Evolutionary conservation across 30 jellyfish, hydroid and myxozoan genomes (phyloP), one percentile per base, ranked within the genome.

Genomic region (Aurelia aurita complex sp. Pacific): DNA sequence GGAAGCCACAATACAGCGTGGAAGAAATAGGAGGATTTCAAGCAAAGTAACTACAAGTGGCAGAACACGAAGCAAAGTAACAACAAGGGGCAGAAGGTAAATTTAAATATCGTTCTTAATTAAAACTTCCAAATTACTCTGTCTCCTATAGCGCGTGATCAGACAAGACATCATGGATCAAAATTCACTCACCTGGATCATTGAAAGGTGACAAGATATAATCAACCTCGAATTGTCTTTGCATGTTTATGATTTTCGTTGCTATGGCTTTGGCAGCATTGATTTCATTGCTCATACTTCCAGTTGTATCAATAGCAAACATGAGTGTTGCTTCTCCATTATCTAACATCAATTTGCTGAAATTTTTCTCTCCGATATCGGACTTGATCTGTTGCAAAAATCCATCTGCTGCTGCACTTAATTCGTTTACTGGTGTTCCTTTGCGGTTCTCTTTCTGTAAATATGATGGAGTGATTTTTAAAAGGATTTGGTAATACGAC

Each of bases 281-380:
- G 53, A 90, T 90, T 53, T 90, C 97, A 14, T 14, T 81, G 6
- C 54, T 4, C 97, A 90, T 90, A 16, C 96, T 82, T 11, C 91
- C 95, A 61, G 95, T 81, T 32, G 97, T 83, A 57, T 90, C 97
- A 23, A 90, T 83, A 1, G 86, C 89, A 77, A 90, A 90, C 91
- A 90, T 77, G 60, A 90, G 79, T 1, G 97, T 90, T 16, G 89
- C 89, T 15, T 77, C 97, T 0, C 97, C 97, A 29, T 77, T 71
- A 29, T 82, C 90, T 33, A 82, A 66, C 62, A 89, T 74, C 64
- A 89, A 53, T 57, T 89, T 86, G 32, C 69, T 54, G 64, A 67
- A 89, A 5, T 36, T 69, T 11, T 81, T 60, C 40, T 73, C 89
- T 17, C 97, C 97, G 32, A 89, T 81, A 8, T 82, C 90, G 9